A percentile compares a stretch with the other conserved stretches of the same genome.
These are phyloP conservation scores for Sandelia bainsii DNA, from an alignment of 2,797 vertebrate species.

Conservation along the genomic window DNA sequence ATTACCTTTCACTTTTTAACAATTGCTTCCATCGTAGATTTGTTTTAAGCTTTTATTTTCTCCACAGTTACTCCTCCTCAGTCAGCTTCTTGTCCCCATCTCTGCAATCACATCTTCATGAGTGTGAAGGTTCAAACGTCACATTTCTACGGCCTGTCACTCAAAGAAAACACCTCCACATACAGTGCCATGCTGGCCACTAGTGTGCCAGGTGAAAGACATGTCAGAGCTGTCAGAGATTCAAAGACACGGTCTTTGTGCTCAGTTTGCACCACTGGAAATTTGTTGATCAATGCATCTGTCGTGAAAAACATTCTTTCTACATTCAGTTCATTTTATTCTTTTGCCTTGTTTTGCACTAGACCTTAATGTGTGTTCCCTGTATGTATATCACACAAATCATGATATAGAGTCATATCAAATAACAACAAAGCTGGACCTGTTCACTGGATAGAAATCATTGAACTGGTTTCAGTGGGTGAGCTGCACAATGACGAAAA, in stretches of 20 bases:
- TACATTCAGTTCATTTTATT: background rate
- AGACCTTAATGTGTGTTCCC: too few species aligned
- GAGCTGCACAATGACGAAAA: constrained; percentile 3
- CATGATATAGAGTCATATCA: background rate
- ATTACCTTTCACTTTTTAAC: background rate
- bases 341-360: too few species aligned
- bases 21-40: background rate
- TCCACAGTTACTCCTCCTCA: background rate
- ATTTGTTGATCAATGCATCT: constrained; percentile 1
- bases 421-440: background rate
- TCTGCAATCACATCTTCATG: background rate
- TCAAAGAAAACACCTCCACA: background rate
- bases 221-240: constrained; percentile 21
- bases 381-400: background rate
- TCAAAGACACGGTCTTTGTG: background rate
- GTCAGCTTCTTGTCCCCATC: background rate
- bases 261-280: background rate
- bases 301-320: background rate
- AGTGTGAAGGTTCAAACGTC: background rate
- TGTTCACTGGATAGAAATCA: constrained; percentile 1
- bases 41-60: background rate
- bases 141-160: constrained; percentile 12
- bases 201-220: background rate
- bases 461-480: constrained; percentile 19
- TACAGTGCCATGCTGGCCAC: background rate